A percentile compares a stretch with the other conserved stretches of the same genome.
These are phyloP conservation scores for Dynastes grantii DNA, from an alignment of 2,888 invertebrate genomes.

Conservation along the genomic window DNA sequence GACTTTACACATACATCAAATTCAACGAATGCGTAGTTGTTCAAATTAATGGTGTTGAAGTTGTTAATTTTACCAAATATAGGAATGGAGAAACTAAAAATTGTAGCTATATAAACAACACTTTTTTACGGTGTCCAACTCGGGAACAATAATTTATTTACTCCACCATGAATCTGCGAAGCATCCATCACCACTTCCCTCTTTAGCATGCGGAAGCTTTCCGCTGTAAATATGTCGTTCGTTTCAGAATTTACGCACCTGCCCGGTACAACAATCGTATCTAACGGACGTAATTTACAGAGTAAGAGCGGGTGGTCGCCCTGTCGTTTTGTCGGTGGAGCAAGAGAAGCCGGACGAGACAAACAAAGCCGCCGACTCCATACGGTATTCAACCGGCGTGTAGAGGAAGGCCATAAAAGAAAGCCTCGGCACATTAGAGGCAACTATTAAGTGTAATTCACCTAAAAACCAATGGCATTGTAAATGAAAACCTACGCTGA, in stretches of 20 bases:
- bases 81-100: too few species aligned
- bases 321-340: conserved; percentile 25
- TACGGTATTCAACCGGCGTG: conserved; percentile 56
- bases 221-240: conserved; percentile 53
- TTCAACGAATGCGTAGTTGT: too few species aligned
- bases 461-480: conserved; percentile 46
- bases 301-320: conserved; percentile 17
- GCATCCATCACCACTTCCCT: too few species aligned
- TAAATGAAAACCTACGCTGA: conserved; percentile 39
- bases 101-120: too few species aligned
- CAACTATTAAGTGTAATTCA: conserved; percentile 57
- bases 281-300: conserved; percentile 58
- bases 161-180: too few species aligned
- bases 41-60: too few species aligned
- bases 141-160: too few species aligned
- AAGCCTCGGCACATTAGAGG: conserved; percentile 59
- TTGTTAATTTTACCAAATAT: too few species aligned
- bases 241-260: conserved; percentile 59
- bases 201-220: conserved; percentile 48
- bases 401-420: conserved; percentile 57
- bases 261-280: conserved; percentile 58
- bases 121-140: too few species aligned
- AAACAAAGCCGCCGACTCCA: conserved; percentile 54
- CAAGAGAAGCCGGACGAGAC: conserved; percentile 28
- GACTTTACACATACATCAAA: too few species aligned